Percentiles rank a stretch among this genome's conserved stretches.
Evolutionary conservation across 53 echinoderm and acorn worm species (phyloP).

Genomic region (Temnopleurus reevesii): DNA sequence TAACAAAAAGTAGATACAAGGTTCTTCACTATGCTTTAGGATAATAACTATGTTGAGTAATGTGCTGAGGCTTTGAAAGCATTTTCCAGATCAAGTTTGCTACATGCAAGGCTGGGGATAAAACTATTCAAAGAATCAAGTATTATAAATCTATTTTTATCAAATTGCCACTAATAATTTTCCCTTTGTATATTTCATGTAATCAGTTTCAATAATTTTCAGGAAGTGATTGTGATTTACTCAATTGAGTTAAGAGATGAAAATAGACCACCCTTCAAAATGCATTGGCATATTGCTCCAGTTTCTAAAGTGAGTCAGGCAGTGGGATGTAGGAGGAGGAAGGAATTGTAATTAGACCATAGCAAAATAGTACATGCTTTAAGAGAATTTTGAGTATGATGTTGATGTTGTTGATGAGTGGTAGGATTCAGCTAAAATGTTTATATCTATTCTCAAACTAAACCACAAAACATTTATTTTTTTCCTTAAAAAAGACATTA

Average conservation of each 20-base stretch:
- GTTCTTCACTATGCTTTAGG: too few species aligned
- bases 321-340: background rate
- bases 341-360: conserved; percentile 37
- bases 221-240: conserved; percentile 42
- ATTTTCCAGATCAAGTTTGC: too few species aligned
- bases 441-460: too few species aligned
- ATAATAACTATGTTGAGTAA: too few species aligned
- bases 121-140: too few species aligned
- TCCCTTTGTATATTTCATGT: background rate
- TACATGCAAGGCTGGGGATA: too few species aligned
- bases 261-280: conserved; percentile 13
- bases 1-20: too few species aligned
- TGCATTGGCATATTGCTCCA: background rate
- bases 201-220: background rate
- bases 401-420: background rate
- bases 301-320: conserved; percentile 26
- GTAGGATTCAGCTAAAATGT: background rate
- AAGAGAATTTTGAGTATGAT: background rate
- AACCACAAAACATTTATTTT: too few species aligned
- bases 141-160: background rate
- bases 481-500: too few species aligned
- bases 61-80: too few species aligned
- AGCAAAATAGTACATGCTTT: conserved; percentile 5
- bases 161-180: background rate
- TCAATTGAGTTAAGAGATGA: conserved; percentile 2